phyloP scores from a whole-genome alignment of 1,140 invertebrate species.

The Drosophila lacteicornis region DNA sequence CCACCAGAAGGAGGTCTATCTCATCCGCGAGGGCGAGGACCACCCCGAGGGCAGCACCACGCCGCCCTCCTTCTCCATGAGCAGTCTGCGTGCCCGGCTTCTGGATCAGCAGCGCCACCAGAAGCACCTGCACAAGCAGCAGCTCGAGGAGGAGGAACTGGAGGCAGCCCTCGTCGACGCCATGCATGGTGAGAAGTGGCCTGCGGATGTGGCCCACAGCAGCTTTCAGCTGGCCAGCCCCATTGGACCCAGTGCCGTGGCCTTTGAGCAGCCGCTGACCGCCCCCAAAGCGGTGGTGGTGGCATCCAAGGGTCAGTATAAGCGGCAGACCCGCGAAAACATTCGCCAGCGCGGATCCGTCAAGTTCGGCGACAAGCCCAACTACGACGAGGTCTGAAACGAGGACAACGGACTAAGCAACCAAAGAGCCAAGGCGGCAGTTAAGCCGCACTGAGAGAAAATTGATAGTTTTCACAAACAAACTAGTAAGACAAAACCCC shows the following conservation, averaged over 20 bases:
- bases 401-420: slow-evolving; percentile 15
- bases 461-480: background rate
- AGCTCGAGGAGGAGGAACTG: slow-evolving; percentile 60
- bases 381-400: slow-evolving; percentile 57
- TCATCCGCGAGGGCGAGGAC: slow-evolving; percentile 25
- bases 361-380: slow-evolving; percentile 69
- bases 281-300: slow-evolving; percentile 22
- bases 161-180: slow-evolving; percentile 60
- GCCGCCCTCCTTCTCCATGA: slow-evolving; percentile 54
- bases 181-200: slow-evolving; percentile 72
- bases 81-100: slow-evolving; percentile 61
- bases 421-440: slow-evolving; percentile 69
- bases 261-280: slow-evolving; percentile 60
- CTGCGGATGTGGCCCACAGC: slow-evolving; percentile 62
- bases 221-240: slow-evolving; percentile 68
- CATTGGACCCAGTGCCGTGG: slow-evolving; percentile 74
- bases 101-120: slow-evolving; percentile 68
- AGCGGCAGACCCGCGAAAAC: slow-evolving; percentile 50
- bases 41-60: slow-evolving; percentile 22
- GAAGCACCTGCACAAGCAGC: slow-evolving; percentile 52
- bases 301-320: slow-evolving; percentile 47
- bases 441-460: slow-evolving; percentile 33
- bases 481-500: background rate
- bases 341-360: slow-evolving; percentile 63
- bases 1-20: slow-evolving; percentile 39